Evolutionary conservation across 2,113 vertebrate genomes (phyloP).

Genomic region (Chloebia gouldiae): DNA sequence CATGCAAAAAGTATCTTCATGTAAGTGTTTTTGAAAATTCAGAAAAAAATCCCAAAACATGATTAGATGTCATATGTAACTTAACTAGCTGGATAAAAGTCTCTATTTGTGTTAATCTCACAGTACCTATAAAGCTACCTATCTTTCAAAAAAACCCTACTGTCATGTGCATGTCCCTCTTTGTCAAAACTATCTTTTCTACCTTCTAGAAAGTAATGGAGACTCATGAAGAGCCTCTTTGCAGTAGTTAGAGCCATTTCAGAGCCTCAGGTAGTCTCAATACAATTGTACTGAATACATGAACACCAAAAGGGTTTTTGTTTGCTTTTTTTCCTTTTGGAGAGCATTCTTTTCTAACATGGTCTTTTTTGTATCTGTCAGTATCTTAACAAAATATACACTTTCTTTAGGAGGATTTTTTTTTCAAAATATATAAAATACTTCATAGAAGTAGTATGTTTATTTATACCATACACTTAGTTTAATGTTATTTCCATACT

Average conservation of each 20-base stretch:
- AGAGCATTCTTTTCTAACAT: neutral
- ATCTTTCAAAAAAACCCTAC: neutral
- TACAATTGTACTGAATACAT: neutral
- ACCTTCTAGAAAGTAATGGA: neutral
- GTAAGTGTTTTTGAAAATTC: neutral
- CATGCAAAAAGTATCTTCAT: neutral
- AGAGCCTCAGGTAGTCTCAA: neutral
- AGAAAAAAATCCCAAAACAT: neutral
- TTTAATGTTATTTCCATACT: neutral
- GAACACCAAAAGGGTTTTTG: neutral
- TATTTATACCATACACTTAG: neutral
- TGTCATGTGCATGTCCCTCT: neutral
- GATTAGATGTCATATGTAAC: neutral
- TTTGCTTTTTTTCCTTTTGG: neutral
- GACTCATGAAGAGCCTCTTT: neutral
- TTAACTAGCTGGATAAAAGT: neutral
- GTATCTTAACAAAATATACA: neutral
- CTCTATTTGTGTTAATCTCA: neutral
- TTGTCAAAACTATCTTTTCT: neutral
- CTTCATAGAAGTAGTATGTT: accelerated
- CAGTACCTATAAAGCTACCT: neutral
- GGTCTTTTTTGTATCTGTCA: neutral
- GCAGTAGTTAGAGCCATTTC: neutral
- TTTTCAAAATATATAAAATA: neutral
- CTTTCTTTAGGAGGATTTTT: neutral